Evolutionary conservation across 1,140 invertebrate species (phyloP).

Genomic region (Hycleus phaleratus): DNA sequence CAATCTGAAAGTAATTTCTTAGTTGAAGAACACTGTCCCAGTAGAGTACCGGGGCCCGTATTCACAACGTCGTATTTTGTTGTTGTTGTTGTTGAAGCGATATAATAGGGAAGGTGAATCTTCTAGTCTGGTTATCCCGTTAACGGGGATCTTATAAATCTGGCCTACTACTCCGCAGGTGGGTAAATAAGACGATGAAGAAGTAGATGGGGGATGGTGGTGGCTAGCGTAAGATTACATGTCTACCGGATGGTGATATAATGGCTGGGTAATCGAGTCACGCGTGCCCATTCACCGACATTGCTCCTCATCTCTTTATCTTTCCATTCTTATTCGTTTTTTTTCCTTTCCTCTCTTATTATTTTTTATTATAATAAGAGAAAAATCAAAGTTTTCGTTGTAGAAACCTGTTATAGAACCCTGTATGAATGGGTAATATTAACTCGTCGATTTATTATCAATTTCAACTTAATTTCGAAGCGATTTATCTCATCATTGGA

Average conservation of each 20-base stretch:
- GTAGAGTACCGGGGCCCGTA: no score
- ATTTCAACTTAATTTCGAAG: no score
- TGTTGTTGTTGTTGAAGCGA: background rate
- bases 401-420: no score
- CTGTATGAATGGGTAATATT: no score
- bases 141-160: slow-evolving; percentile 25
- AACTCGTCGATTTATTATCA: no score
- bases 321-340: slow-evolving; percentile 2
- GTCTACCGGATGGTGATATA: slow-evolving; percentile 35
- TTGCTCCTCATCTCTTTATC: slow-evolving; percentile 2
- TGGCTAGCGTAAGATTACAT: slow-evolving; percentile 34
- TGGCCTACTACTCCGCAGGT: background rate
- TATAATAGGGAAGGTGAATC: background rate
- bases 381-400: no score
- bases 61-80: background rate
- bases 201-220: background rate
- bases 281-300: slow-evolving; percentile 26
- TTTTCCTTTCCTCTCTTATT: background rate
- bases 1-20: slow-evolving; percentile 14
- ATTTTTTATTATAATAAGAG: no score
- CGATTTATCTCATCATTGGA: no score
- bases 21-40: background rate
- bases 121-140: slow-evolving; percentile 22
- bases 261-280: slow-evolving; percentile 34
- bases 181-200: background rate